Base-by-base conservation (phyloP, 2,113 vertebrate species). In the Lepidiolamprologus cunningtoni region DNA sequence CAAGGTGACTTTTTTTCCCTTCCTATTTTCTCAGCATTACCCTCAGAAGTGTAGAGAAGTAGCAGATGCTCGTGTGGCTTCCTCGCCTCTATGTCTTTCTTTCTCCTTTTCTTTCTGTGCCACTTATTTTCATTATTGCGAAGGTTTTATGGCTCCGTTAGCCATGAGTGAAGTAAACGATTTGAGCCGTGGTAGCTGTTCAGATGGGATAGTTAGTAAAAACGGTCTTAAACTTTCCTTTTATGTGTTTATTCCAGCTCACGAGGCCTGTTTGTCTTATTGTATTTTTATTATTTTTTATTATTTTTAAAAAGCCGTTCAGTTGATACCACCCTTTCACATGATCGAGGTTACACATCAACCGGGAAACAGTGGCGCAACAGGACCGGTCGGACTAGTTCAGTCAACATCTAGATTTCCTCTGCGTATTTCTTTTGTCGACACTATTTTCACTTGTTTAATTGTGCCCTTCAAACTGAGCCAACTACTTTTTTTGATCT, bases 1-100 rank as follows among this genome's bases (percentile, higher is more conserved):
- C 97, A 98, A 99, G 98, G 98, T 98, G 98, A 98, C 97, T 96
- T 95, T 94, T 95, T 94, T 93, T 84, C 89, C 68, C 86, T 93
- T 94, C 93, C 92, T 89, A 89, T 92, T 91, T 92, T 94, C 91
- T 93, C 84, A 88, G 86, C 84, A 91, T 94, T 96, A 40, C 90
- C 92, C 92, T 92, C 96, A 96, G 95, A 93, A 93, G 96, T 94
- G 93, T 94, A 88, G 93, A 88, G 92, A 95, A 94, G 93, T 93
- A 87, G 91, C 81, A 58, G 79, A 45, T 26, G 81, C 71, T 66
- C 40, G 4, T 45, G 86, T 17, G 35, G 79, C 89, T 16, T 54
- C 58, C 5, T 61, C 26, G 13, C 45, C 55, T 81, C 19, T 63
- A 8, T 73, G 3, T 16, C 37, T 71, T 23, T 71, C 3, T 71